Percentiles rank a stretch among this genome's conserved stretches.
phyloP scores from a whole-genome alignment of 1,140 invertebrate genomes.

The Uloborus diversus region DNA sequence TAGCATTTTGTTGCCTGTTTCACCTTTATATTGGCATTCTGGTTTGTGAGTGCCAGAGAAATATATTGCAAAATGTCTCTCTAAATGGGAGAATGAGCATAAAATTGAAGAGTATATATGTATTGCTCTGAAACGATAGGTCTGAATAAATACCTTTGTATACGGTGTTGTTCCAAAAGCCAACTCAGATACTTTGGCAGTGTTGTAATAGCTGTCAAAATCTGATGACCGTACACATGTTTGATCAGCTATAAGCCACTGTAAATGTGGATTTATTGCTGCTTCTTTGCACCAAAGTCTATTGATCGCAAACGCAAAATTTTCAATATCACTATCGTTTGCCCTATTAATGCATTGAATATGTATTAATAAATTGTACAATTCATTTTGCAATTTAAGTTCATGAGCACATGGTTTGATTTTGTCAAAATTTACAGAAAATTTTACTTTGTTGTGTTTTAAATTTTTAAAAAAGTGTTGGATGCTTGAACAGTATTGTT shows the following conservation, averaged over 20 bases:
- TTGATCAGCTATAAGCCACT: slow-evolving; percentile 24
- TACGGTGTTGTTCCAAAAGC: slow-evolving; percentile 40
- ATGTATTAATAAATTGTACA: slow-evolving; percentile 4
- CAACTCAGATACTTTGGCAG: slow-evolving; percentile 28
- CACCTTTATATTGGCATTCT: background rate
- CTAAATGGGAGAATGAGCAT: slow-evolving; percentile 34
- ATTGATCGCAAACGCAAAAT: slow-evolving; percentile 6
- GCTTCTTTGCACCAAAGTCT: slow-evolving; percentile 31
- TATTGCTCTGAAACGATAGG: background rate
- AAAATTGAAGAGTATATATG: slow-evolving; percentile 7
- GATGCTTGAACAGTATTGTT: background rate
- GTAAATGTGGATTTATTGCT: slow-evolving; percentile 11
- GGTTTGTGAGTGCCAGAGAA: slow-evolving; percentile 5
- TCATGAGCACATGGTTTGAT: background rate
- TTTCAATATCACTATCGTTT: slow-evolving; percentile 6
- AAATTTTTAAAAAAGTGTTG: slow-evolving; percentile 18
- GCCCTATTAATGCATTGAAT: slow-evolving; percentile 14
- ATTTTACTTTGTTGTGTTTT: background rate
- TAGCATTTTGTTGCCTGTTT: slow-evolving; percentile 21
- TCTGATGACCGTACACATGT: background rate
- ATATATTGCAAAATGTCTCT: slow-evolving; percentile 33
- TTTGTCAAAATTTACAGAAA: background rate
- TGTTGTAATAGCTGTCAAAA: slow-evolving; percentile 6
- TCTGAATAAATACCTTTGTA: slow-evolving; percentile 22
- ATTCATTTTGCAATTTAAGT: slow-evolving; percentile 12